A percentile compares a stretch with the other conserved stretches of the same genome.
These are phyloP conservation scores for Eciton burchellii DNA, from an alignment of 1,140 invertebrate genomes.

Conservation along the genomic window DNA sequence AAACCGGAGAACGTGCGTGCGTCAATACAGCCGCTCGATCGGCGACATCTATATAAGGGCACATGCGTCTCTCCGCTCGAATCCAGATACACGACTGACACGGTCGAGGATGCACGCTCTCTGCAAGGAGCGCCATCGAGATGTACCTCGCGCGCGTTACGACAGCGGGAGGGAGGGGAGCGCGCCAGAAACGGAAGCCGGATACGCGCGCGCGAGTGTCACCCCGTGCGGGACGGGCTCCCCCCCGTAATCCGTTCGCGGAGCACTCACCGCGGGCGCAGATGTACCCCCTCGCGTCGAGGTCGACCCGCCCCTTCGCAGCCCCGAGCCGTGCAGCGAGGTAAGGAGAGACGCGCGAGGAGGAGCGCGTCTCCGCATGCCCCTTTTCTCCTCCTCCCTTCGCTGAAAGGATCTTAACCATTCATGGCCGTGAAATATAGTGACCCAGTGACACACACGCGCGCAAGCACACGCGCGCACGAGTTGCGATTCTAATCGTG, in stretches of 20 bases:
- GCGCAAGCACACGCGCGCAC: too few relatives aligned
- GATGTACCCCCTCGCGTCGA: slow-evolving; percentile 61
- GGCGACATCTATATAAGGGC: background rate
- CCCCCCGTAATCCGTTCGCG: slow-evolving; percentile 41
- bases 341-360: slow-evolving; percentile 42
- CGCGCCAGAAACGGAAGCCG: too few relatives aligned
- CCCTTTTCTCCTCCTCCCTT: too few relatives aligned
- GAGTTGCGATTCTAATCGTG: too few relatives aligned
- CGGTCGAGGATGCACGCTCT: slow-evolving; percentile 4
- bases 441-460: slow-evolving; percentile 61
- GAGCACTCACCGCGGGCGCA: slow-evolving; percentile 36
- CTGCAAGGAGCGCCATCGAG: too few relatives aligned
- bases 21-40: background rate
- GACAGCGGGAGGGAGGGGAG: too few relatives aligned
- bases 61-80: background rate
- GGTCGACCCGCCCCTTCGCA: slow-evolving; percentile 60
- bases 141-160: too few relatives aligned
- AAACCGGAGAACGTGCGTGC: slow-evolving; percentile 1
- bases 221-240: background rate
- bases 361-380: slow-evolving; percentile 43
- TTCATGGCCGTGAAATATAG: slow-evolving; percentile 71
- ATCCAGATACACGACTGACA: background rate
- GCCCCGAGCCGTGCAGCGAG: slow-evolving; percentile 19
- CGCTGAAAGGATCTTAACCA: slow-evolving; percentile 65
- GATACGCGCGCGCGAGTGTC: slow-evolving; percentile 6